Percentiles rank a stretch among this genome's conserved stretches.
These are phyloP conservation scores for Bettongia penicillata DNA, from an alignment of 2,113 vertebrate genomes.

Conservation along the genomic window DNA sequence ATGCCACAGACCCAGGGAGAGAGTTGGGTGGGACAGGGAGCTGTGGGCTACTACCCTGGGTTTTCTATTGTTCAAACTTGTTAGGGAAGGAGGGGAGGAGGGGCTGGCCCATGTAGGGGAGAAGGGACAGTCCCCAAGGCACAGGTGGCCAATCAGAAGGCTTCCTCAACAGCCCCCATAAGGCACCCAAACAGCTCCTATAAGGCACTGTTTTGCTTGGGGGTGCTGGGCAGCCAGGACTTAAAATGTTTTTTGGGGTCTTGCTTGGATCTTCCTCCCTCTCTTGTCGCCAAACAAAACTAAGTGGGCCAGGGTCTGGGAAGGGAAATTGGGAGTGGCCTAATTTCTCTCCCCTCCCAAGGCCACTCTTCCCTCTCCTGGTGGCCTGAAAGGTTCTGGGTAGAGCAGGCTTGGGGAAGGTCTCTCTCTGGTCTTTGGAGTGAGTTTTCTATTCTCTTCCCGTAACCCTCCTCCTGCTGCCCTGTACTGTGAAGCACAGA, in stretches of 20 bases:
- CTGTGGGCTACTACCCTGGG: conserved; percentile 4
- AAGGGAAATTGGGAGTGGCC: conserved; percentile 57
- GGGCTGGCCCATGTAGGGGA: background rate
- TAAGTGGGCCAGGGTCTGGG: conserved; percentile 36
- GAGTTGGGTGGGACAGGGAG: background rate
- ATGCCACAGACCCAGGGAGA: background rate
- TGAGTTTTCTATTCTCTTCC: conserved; percentile 7
- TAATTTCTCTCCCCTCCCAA: conserved; percentile 39
- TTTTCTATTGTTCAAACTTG: conserved; percentile 9
- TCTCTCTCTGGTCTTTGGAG: conserved; percentile 42
- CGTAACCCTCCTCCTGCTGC: background rate
- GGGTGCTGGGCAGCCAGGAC: background rate
- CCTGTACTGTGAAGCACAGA: conserved; percentile 37
- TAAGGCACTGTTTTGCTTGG: conserved; percentile 13
- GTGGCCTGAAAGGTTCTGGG: conserved; percentile 40
- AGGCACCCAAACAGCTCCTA: conserved; percentile 25
- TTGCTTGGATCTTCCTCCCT: background rate
- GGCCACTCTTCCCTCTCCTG: background rate
- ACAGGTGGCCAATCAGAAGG: background rate
- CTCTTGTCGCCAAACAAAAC: conserved; percentile 44
- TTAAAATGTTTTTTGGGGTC: background rate
- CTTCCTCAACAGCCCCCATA: conserved; percentile 13
- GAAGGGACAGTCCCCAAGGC: conserved; percentile 18
- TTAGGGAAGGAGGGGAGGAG: conserved; percentile 16
- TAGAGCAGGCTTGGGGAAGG: background rate